Evolutionary conservation across 2,888 invertebrate species (phyloP), one percentile per base, ranked within the genome.

Genomic region (Tinea trinotella): DNA sequence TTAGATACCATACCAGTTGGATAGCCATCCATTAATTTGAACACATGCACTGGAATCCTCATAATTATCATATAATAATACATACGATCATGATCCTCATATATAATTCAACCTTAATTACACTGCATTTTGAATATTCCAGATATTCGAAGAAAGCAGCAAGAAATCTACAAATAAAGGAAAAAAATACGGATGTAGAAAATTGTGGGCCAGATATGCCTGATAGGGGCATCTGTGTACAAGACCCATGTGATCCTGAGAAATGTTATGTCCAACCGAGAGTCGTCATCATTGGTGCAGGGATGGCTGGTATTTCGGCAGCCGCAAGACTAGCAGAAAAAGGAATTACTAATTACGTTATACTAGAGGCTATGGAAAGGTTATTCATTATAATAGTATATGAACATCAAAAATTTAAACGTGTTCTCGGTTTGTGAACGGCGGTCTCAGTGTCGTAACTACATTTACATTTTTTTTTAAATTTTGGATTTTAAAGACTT

Each of bases 301-400:
- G 94, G n/a, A 89, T 94, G 74, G 92, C 94, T 0, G 94, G 94
- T 1, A 76, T 94, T 10, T 91, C 93, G 0, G 93, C 94, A 0
- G 94, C 94, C 0, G 90, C 91, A 59, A 86, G 92, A 57, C 86
- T 94, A 1, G 70, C 88, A 0, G 87, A 91, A 63, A 88, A 91
- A 56, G 93, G 93, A 18, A 88, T 94, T 56, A 88, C 77, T 57
- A 91, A 92, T 64, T 85, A 93, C 52, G 88, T 89, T 0, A 81
- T 94, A 17, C 74, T 94, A 17, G 94, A 95, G 78, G 94, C 94
- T 0, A 90, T 91, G 12, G 90, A 93, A 67, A 90, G 92, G 91
- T 91, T 46, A 46, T 17, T 19, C n/a, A n/a, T 15, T 40, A 40
- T 35, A n/a, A 35, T 12, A 40, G n/a, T n/a, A n/a, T n/a, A n/a